Conservation (phyloP, 2,797 vertebrate species). For the Neostethus bicornis region DNA sequence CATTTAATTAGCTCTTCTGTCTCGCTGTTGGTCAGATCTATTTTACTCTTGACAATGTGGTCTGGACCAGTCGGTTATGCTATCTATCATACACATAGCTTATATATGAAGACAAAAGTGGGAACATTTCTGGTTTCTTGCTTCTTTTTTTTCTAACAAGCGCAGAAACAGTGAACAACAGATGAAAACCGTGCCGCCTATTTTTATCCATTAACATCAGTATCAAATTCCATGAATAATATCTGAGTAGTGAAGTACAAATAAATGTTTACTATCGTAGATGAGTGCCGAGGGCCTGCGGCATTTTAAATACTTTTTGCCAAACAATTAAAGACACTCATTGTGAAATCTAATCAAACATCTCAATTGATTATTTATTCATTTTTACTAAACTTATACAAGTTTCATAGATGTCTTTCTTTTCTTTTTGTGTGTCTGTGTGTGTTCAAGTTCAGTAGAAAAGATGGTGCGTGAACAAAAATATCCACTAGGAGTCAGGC, state of each 20-base stretch:
- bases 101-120: constrained; percentile 56
- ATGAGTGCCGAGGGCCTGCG: constrained; percentile 47
- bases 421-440: constrained; percentile 31
- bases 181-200: constrained; percentile 52
- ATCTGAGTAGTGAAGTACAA: constrained; percentile 56
- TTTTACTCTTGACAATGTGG: constrained; percentile 52
- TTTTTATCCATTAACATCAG: constrained; percentile 57
- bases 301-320: constrained; percentile 52
- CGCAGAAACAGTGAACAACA: constrained; percentile 49
- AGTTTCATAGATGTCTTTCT: constrained; percentile 58
- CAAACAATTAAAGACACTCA: constrained; percentile 62
- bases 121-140: constrained; percentile 62
- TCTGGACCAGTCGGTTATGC: constrained; percentile 54
- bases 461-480: constrained; percentile 1
- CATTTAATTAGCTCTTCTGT: constrained; percentile 76
- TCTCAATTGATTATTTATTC: constrained; percentile 66
- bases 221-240: constrained; percentile 62
- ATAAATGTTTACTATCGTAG: constrained; percentile 56
- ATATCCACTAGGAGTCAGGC: constrained; percentile 79
- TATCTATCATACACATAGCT: constrained; percentile 59
- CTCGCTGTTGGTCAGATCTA: constrained; percentile 67
- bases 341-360: constrained; percentile 64
- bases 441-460: constrained; percentile 6
- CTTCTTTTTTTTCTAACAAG: constrained; percentile 69
- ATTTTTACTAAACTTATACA: constrained; percentile 61